phyloP scores from a whole-genome alignment of 2,113 vertebrate species.

The Parotia lawesii region DNA sequence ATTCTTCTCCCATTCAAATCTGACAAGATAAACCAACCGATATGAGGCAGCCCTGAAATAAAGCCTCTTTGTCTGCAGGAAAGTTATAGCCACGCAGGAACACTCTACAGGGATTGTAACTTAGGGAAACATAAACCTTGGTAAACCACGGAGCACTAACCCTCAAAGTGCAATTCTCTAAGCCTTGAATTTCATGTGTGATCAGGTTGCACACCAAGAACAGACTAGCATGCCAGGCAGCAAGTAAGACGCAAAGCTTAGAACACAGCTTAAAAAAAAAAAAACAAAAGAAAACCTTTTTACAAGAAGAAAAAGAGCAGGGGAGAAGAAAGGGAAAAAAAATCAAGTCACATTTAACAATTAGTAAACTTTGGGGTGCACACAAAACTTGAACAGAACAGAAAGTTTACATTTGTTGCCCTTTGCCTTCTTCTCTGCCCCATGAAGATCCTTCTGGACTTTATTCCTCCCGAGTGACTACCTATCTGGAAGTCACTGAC shows the following conservation, averaged over 20 bases:
- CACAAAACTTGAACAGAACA: neutral
- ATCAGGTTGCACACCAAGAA: neutral
- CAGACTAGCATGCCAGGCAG: neutral
- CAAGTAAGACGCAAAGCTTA: neutral
- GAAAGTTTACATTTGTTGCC: neutral
- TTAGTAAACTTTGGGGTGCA: neutral
- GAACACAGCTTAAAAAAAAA: neutral
- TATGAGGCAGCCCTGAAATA: neutral
- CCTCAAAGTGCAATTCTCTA: neutral
- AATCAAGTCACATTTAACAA: neutral
- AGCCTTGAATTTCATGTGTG: neutral
- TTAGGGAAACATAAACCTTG: neutral
- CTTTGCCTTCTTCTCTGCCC: neutral
- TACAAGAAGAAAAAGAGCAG: neutral
- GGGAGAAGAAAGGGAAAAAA: neutral
- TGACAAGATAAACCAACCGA: slow-evolving; percentile 8
- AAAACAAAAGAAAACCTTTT: neutral
- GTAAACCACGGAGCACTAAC: neutral
- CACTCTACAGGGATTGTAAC: neutral
- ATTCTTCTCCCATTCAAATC: neutral
- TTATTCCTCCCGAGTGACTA: neutral
- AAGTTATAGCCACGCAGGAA: neutral
- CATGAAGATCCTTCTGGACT: neutral
- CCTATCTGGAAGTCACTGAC: neutral
- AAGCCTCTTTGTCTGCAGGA: neutral